These are phyloP conservation scores for Agelas oroides DNA, from an alignment of 37 sponge, comb jelly and placozoan species.

Conservation along the genomic window DNA sequence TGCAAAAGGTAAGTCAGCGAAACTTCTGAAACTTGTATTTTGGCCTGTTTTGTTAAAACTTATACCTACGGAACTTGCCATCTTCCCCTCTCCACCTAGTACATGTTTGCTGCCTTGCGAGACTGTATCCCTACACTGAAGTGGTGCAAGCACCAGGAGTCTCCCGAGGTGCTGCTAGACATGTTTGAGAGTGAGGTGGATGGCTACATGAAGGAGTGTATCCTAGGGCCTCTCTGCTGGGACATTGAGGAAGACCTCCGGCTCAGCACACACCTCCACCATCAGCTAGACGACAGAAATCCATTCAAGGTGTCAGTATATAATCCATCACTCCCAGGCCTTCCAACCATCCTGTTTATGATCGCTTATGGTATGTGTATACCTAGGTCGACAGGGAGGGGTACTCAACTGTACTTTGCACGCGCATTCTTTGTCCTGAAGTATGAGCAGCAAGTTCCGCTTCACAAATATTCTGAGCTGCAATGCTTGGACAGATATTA, in stretches of 20 bases:
- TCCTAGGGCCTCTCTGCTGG: conserved; percentile 78
- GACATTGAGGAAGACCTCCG: conserved; percentile 93
- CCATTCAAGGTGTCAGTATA: conserved; percentile 81
- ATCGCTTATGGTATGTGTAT: too few species aligned
- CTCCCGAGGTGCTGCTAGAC: conserved; percentile 44
- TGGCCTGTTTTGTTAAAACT: too few species aligned
- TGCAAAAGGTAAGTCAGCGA: too few species aligned
- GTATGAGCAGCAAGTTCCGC: too few species aligned
- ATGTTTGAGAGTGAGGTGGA: conserved; percentile 80
- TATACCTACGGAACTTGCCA: too few species aligned
- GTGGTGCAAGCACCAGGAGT: conserved; percentile 58
- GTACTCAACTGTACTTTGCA: too few species aligned
- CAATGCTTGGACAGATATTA: too few species aligned
- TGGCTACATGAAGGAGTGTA: conserved; percentile 53
- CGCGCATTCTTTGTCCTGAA: too few species aligned
- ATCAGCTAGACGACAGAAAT: conserved; percentile 94
- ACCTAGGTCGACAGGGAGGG: too few species aligned
- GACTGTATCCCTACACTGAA: conserved; percentile 83
- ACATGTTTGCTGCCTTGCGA: conserved; percentile 93
- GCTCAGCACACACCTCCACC: conserved; percentile 85
- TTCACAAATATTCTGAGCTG: too few species aligned
- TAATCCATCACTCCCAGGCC: too few species aligned
- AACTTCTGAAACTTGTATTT: too few species aligned
- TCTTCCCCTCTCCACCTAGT: conserved; percentile 70
- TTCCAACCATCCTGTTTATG: background rate